These are phyloP conservation scores for Prenolepis imparis DNA, from an alignment of 2,888 invertebrate genomes.

Conservation along the genomic window DNA sequence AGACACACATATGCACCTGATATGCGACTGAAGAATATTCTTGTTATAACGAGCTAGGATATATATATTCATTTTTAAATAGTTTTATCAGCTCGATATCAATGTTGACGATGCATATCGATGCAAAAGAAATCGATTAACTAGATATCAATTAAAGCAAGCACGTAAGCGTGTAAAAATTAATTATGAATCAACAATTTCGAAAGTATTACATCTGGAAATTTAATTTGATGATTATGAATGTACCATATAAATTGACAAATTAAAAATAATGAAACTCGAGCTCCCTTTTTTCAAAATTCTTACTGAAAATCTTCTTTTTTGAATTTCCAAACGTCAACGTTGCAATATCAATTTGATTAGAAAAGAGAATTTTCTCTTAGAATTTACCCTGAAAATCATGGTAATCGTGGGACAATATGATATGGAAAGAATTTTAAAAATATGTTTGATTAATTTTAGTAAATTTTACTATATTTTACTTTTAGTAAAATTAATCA, in stretches of 20 bases:
- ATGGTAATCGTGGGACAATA: too few relatives aligned
- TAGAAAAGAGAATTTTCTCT: too few relatives aligned
- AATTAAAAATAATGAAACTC: neutral
- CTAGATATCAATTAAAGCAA: neutral
- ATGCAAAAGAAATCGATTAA: neutral
- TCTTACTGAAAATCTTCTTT: too few relatives aligned
- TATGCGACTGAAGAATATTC: neutral
- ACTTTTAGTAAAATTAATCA: too few relatives aligned
- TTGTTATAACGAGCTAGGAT: neutral
- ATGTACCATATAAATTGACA: neutral
- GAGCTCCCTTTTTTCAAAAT: neutral
- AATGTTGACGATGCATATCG: neutral
- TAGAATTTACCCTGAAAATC: too few relatives aligned
- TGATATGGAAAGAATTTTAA: too few relatives aligned
- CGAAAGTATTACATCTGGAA: neutral
- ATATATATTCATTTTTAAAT: neutral
- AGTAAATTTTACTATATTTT: too few relatives aligned
- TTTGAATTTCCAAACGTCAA: neutral
- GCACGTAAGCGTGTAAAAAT: neutral
- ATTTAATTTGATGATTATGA: neutral
- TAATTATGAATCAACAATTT: neutral
- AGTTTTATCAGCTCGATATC: neutral
- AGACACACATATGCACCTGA: neutral
- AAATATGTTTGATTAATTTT: too few relatives aligned
- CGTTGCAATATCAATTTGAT: neutral